Evolutionary conservation across 2,888 invertebrate species (phyloP).

Genomic region (Mechanitis messenoides): DNA sequence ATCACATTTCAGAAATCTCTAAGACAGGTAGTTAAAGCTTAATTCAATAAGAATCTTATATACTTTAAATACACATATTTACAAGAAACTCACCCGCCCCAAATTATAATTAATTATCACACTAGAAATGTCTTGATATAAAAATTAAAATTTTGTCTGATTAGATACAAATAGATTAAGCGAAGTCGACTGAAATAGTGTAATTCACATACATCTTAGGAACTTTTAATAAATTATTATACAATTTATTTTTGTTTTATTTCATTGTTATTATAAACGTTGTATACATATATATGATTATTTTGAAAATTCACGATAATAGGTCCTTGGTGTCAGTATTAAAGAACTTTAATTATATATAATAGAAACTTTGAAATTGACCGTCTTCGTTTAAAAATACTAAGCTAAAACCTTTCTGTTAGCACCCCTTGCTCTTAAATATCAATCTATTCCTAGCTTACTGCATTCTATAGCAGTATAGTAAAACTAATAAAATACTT

Average conservation of each 20-base stretch:
- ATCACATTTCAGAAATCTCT: conserved; percentile 57
- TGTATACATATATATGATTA: conserved; percentile 4
- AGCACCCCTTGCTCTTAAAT: conserved; percentile 9
- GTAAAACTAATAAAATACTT: background rate
- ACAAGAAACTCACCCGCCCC: conserved; percentile 45
- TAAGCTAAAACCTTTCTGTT: background rate
- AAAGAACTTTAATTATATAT: no score
- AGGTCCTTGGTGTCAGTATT: background rate
- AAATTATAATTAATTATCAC: conserved; percentile 40
- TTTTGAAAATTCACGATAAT: background rate
- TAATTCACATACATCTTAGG: conserved; percentile 41
- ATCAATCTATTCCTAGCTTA: background rate
- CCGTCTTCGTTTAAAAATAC: no score
- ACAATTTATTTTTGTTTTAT: conserved; percentile 29
- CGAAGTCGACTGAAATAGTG: conserved; percentile 31
- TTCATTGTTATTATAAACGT: conserved; percentile 15
- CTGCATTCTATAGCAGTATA: background rate
- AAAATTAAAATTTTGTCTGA: conserved; percentile 20
- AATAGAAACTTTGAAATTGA: no score
- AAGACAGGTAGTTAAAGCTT: conserved; percentile 60
- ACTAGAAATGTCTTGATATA: conserved; percentile 30
- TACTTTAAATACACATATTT: conserved; percentile 43
- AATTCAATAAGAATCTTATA: conserved; percentile 37
- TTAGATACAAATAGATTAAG: conserved; percentile 20
- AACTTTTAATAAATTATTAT: conserved; percentile 62